A percentile compares a stretch with the other conserved stretches of the same genome.
These are phyloP conservation scores for Xestia ashworthii DNA, from an alignment of 2,888 invertebrate genomes.

Conservation along the genomic window DNA sequence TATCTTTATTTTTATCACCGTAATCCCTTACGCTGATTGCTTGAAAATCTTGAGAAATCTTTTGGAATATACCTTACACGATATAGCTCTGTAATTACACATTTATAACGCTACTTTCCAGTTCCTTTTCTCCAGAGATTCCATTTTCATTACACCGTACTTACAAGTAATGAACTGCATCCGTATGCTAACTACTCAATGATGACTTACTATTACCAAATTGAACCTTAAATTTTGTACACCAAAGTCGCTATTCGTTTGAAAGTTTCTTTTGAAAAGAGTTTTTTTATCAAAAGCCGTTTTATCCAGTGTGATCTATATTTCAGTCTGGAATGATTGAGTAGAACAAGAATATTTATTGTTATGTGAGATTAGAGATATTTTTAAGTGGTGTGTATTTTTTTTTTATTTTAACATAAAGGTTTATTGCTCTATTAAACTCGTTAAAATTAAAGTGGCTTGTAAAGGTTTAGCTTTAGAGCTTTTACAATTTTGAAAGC, in stretches of 20 bases:
- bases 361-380: conserved; percentile 54
- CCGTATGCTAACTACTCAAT: conserved; percentile 69
- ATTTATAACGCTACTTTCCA: conserved; percentile 71
- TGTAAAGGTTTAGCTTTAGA: background rate
- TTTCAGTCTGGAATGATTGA: conserved; percentile 57
- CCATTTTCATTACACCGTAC: conserved; percentile 74
- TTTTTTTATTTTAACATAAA: conserved; percentile 28
- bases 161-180: conserved; percentile 72
- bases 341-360: conserved; percentile 56
- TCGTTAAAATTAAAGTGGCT: background rate
- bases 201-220: conserved; percentile 54
- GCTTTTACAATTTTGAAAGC: background rate
- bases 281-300: conserved; percentile 65
- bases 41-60: conserved; percentile 38
- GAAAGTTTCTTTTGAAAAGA: conserved; percentile 51
- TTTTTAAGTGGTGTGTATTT: conserved; percentile 40
- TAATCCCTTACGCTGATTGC: conserved; percentile 16
- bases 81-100: conserved; percentile 67
- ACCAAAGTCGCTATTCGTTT: conserved; percentile 56
- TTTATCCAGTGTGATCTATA: conserved; percentile 63
- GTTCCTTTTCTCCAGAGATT: conserved; percentile 70
- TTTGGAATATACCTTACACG: conserved; percentile 39
- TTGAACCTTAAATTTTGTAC: conserved; percentile 46
- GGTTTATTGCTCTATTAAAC: conserved; percentile 21
- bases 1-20: conserved; percentile 4